Evolutionary conservation across 2,113 vertebrate species (phyloP).

Genomic region (Pyrgilauda ruficollis): DNA sequence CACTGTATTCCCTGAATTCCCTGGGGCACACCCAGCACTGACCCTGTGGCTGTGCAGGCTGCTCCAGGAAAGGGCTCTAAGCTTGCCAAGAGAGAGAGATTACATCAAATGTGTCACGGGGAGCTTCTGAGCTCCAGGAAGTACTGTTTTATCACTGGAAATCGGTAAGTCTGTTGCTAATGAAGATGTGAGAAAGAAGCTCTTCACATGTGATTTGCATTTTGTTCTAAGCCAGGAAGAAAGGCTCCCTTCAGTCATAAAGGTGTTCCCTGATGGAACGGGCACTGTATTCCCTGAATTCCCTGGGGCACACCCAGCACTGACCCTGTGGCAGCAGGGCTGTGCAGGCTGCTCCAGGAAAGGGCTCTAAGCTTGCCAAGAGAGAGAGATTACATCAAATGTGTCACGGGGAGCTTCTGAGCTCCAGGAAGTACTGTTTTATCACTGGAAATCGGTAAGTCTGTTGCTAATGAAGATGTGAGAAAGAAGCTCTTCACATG

Average conservation of each 20-base stretch:
- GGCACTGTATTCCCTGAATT: no score
- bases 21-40: neutral
- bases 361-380: neutral
- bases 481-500: neutral
- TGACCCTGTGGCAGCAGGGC: neutral
- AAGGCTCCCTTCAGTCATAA: neutral
- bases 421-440: neutral
- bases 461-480: neutral
- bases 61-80: neutral
- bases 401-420: neutral
- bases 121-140: neutral
- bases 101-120: accelerated
- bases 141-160: neutral
- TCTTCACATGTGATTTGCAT: neutral
- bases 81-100: neutral
- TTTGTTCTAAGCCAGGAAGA: neutral
- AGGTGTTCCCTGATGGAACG: neutral
- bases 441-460: neutral
- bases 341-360: neutral
- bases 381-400: accelerated
- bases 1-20: neutral
- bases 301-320: neutral
- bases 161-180: neutral
- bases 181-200: neutral
- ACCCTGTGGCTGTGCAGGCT: neutral